Evolutionary conservation across 2,797 vertebrate species (phyloP), one percentile per base, ranked within the genome.

Genomic region (Takifugu rubripes): DNA sequence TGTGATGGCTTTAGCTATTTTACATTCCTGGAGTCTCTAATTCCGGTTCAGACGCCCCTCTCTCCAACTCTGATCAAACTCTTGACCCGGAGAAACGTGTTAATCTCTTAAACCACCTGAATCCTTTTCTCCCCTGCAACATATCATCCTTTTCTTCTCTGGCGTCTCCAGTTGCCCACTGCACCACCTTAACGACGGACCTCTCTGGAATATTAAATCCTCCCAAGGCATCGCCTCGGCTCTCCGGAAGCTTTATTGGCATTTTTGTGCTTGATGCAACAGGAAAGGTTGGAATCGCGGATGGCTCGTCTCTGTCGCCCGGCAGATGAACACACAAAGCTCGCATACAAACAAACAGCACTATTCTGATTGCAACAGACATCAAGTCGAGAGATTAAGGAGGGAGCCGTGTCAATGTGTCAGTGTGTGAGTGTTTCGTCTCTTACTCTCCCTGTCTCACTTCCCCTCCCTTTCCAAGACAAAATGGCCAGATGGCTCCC

Each of bases 401-500:
- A 66, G 75, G 72, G 74, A 87, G 85, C 68, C 83, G 84, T 85
- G 83, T 86, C 83, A 86, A 84, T 88, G 84, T 87, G 88, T 87
- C 83, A 87, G 83, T 88, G 81, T 87, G 87, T 86, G 79, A 86
- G 83, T 70, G 71, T 82, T 74, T 82, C 67, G 68, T 79, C 72
- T 70, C 61, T 74, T 57, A 24, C 63, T 56, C 58, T 58, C 31
- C 66, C 49, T 36, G 69, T 66, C 77, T 68, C 67, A 27, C 78
- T 82, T 73, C 70, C 74, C 62, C 74, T 75, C 75, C 82, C 78
- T 74, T 75, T 68, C 74, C 17, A 66, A 83, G 80, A 84, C 83
- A 84, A 87, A 87, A 87, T 88, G 85, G 84, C 87, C 89, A 92
- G 91, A 91, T 92, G 90, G 91, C 87, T 82, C 84, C 78, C 89